Evolutionary conservation across 2,113 vertebrate species (phyloP).

Genomic region (Triplophysa rosa): DNA sequence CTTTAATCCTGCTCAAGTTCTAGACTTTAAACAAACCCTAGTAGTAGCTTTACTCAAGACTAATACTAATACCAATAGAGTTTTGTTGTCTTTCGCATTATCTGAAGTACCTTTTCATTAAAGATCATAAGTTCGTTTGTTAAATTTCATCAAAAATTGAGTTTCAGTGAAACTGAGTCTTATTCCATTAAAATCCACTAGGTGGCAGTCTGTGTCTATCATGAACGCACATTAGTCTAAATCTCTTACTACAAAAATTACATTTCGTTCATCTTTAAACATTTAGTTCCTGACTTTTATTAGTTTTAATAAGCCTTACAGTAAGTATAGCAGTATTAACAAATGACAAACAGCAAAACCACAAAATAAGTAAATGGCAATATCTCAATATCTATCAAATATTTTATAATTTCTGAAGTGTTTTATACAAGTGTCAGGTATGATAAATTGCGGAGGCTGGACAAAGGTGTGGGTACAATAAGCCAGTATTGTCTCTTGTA

Average conservation of each 20-base stretch:
- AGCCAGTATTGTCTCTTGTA: neutral
- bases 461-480: slow-evolving; percentile 3
- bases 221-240: neutral
- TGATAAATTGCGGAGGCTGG: neutral
- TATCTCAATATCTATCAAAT: neutral
- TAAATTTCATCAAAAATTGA: no score
- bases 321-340: no score
- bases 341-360: no score
- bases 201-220: slow-evolving; percentile 11
- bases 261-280: no score
- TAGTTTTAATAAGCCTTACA: neutral
- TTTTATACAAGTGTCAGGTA: neutral
- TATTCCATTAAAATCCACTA: neutral
- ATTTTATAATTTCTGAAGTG: neutral
- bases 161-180: no score
- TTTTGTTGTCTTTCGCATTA: neutral
- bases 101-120: no score
- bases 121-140: no score
- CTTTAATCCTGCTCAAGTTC: slow-evolving; percentile 5
- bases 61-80: neutral
- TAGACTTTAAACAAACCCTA: neutral
- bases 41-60: neutral
- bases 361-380: no score
- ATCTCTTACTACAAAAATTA: neutral
- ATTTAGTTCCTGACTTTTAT: neutral